Evolutionary conservation across 2,888 invertebrate species (phyloP).

Genomic region (Ornithoptera alexandrae): DNA sequence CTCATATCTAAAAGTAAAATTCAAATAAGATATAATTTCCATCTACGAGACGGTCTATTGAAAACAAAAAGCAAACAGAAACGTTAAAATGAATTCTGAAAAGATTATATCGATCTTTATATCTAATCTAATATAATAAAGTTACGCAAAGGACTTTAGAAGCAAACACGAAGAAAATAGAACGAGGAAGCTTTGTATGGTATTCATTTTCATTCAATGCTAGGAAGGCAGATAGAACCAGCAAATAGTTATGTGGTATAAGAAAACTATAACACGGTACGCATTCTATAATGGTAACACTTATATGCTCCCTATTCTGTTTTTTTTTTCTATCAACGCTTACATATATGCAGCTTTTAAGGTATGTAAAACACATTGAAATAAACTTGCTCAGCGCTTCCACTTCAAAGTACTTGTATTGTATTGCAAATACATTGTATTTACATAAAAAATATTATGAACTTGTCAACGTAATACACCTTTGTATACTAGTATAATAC

Average conservation of each 20-base stretch:
- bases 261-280: conserved; percentile 52
- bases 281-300: conserved; percentile 51
- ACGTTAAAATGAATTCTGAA: conserved; percentile 10
- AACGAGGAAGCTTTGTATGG: conserved; percentile 50
- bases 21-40: background rate
- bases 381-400: conserved; percentile 39
- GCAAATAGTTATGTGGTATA: conserved; percentile 55
- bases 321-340: conserved; percentile 48
- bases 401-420: background rate
- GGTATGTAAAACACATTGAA: conserved; percentile 66
- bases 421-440: too few species aligned
- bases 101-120: conserved; percentile 31
- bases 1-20: background rate
- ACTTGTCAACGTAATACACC: background rate
- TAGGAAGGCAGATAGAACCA: conserved; percentile 50
- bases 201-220: conserved; percentile 61
- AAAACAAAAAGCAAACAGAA: conserved; percentile 22
- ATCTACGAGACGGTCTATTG: background rate
- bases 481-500: too few species aligned
- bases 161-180: conserved; percentile 47
- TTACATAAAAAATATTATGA: background rate
- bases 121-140: conserved; percentile 38
- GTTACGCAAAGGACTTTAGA: conserved; percentile 34
- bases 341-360: conserved; percentile 45
- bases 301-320: conserved; percentile 53